Conservation (phyloP, 2,113 vertebrate species). For the Lampris incognitus region DNA sequence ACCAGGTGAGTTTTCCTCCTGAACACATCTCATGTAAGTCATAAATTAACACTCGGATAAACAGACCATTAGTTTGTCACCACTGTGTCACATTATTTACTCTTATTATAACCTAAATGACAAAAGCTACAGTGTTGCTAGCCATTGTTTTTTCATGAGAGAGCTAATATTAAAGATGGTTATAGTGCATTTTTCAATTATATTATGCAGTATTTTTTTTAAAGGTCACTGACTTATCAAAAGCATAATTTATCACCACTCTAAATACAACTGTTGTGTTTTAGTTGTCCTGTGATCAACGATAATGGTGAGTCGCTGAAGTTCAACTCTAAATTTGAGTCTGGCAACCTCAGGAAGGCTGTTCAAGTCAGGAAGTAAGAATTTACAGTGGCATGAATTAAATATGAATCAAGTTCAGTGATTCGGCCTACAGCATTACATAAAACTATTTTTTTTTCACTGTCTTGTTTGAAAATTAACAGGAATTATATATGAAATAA, state of each 20-base stretch:
- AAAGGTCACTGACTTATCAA: conserved; percentile 4
- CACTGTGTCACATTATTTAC: neutral
- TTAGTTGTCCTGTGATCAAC: conserved; percentile 84
- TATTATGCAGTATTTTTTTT: neutral
- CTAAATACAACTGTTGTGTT: conserved; percentile 32
- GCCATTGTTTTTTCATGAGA: conserved; percentile 1
- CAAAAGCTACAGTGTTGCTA: neutral
- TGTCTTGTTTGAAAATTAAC: neutral
- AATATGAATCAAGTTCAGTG: neutral
- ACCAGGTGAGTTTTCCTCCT: conserved; percentile 82
- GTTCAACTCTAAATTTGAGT: conserved; percentile 99
- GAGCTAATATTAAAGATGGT: conserved; percentile 12
- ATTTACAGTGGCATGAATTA: neutral
- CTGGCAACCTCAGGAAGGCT: conserved; percentile 96
- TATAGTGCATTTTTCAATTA: neutral
- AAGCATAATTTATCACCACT: neutral
- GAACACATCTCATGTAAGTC: neutral
- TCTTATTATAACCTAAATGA: neutral
- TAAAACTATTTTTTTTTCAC: neutral
- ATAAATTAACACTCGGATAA: neutral
- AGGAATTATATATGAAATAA: neutral
- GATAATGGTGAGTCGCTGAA: conserved; percentile 90
- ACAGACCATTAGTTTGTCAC: no score
- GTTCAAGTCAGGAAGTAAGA: conserved; percentile 97
- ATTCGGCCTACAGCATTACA: neutral